Percentiles rank a stretch among this genome's conserved stretches.
These are phyloP conservation scores for Crotalus viridis DNA, from an alignment of 2,113 vertebrate genomes.

Conservation along the genomic window DNA sequence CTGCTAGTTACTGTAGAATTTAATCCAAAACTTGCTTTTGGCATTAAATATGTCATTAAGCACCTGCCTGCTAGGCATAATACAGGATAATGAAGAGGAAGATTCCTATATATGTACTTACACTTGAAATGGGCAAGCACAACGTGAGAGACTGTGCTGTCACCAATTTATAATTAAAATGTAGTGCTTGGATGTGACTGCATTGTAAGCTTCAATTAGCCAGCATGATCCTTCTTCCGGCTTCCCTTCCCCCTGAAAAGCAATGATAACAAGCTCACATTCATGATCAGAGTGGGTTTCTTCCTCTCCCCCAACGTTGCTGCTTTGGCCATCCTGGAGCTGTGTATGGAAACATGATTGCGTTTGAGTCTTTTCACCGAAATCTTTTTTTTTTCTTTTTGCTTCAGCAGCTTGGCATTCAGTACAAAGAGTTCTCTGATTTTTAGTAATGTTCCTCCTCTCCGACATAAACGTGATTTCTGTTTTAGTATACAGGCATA, in stretches of 20 bases:
- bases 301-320: slow-evolving; percentile 52
- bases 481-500: slow-evolving; percentile 62
- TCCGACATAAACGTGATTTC: slow-evolving; percentile 78
- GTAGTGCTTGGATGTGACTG: slow-evolving; percentile 62
- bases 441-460: slow-evolving; percentile 73
- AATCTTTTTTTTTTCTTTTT: slow-evolving; percentile 68
- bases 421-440: slow-evolving; percentile 79
- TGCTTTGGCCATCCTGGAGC: slow-evolving; percentile 57
- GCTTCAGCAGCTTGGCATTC: slow-evolving; percentile 78
- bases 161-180: slow-evolving; percentile 72
- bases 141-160: slow-evolving; percentile 62
- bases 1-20: slow-evolving; percentile 38
- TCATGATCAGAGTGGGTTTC: slow-evolving; percentile 61
- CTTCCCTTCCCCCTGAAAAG: slow-evolving; percentile 70
- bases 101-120: slow-evolving; percentile 45
- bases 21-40: slow-evolving; percentile 42
- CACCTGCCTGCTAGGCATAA: slow-evolving; percentile 61
- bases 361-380: slow-evolving; percentile 73
- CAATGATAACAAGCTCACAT: slow-evolving; percentile 73
- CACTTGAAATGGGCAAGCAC: slow-evolving; percentile 61
- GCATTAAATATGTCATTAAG: slow-evolving; percentile 63
- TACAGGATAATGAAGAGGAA: slow-evolving; percentile 56
- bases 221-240: slow-evolving; percentile 68
- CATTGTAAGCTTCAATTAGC: slow-evolving; percentile 74
- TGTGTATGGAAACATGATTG: slow-evolving; percentile 65